These are phyloP conservation scores for Trichonephila inaurata DNA, from an alignment of 1,140 invertebrate species.

Conservation along the genomic window DNA sequence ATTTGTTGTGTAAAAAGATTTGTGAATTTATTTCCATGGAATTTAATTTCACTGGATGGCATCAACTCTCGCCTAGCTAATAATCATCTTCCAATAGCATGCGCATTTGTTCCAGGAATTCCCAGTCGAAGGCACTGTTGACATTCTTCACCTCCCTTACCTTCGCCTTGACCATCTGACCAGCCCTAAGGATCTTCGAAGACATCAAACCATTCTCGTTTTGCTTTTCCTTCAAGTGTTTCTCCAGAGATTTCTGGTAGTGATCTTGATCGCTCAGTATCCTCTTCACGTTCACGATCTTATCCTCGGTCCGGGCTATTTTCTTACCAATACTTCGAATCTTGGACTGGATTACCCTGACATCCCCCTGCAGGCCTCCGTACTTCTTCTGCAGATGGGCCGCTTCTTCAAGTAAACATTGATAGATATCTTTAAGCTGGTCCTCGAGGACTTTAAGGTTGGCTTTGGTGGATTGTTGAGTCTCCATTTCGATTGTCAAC, in stretches of 20 bases:
- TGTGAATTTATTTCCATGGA: too few species aligned
- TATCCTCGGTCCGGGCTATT: not conserved
- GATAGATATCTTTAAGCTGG: not conserved
- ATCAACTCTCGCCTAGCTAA: too few species aligned
- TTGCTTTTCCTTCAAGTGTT: not conserved
- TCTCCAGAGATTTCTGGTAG: not conserved
- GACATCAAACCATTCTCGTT: constrained; percentile 7
- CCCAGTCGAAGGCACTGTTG: not conserved
- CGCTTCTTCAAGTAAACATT: not conserved
- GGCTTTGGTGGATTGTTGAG: not conserved
- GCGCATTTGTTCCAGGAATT: constrained; percentile 29
- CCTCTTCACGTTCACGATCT: not conserved
- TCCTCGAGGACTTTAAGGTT: not conserved
- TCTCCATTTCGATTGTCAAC: constrained; percentile 9
- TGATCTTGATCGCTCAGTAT: constrained; percentile 7
- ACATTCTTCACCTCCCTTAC: not conserved
- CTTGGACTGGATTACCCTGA: not conserved
- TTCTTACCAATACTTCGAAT: not conserved
- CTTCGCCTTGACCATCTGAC: not conserved
- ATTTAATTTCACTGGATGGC: too few species aligned
- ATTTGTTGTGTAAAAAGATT: too few species aligned
- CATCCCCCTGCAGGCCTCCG: not conserved
- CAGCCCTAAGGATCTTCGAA: constrained; percentile 26
- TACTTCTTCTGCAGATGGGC: not conserved
- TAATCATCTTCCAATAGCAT: constrained; percentile 26